Conservation (phyloP, 2,113 vertebrate species). For the Chaetops frenatus region DNA sequence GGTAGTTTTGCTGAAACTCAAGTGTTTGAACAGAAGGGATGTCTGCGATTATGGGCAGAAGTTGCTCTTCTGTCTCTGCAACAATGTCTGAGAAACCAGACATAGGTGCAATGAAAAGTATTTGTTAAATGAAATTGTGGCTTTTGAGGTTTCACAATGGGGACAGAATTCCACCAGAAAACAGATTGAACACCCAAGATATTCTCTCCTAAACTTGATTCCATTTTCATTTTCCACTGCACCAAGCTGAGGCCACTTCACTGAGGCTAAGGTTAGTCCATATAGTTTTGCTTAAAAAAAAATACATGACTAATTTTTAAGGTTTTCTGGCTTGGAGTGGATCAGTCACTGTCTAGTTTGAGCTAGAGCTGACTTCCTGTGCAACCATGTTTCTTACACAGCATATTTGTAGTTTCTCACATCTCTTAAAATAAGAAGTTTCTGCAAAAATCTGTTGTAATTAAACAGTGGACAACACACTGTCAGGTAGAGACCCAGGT, state of each 20-base stretch:
- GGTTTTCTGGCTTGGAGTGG: not conserved
- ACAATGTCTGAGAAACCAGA: not conserved
- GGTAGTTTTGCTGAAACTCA: not conserved
- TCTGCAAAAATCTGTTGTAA: not conserved
- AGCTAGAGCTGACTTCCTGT: not conserved
- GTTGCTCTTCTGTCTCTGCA: not conserved
- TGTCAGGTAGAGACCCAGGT: not conserved
- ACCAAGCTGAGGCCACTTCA: not conserved
- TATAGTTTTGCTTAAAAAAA: not conserved
- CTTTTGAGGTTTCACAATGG: not conserved
- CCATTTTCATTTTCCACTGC: not conserved
- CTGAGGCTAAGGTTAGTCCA: not conserved
- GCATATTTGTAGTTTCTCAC: not conserved
- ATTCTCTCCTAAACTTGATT: not conserved
- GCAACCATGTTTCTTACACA: not conserved
- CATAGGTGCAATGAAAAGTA: not conserved
- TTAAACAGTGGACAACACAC: not conserved
- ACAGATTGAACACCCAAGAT: not conserved
- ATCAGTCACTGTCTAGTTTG: not conserved
- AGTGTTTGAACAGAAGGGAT: constrained; percentile 11
- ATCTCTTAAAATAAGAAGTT: not conserved
- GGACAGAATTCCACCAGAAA: constrained; percentile 2
- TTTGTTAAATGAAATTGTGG: not conserved
- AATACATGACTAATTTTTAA: not conserved
- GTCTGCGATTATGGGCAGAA: constrained; percentile 13